phyloP scores from a whole-genome alignment of 2,888 invertebrate genomes.

The Melinaea marsaeus region DNA sequence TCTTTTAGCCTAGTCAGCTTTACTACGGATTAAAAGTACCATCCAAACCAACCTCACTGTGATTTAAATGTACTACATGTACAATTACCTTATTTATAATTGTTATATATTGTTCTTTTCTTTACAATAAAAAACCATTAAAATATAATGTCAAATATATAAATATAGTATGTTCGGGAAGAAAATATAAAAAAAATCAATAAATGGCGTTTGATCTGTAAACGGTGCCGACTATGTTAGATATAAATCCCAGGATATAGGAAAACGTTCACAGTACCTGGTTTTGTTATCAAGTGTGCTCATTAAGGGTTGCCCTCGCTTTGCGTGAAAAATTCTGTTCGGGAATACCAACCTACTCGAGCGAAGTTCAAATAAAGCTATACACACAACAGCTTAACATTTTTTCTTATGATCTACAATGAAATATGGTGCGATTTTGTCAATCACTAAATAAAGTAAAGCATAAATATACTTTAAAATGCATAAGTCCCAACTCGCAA shows the following conservation, averaged over 20 bases:
- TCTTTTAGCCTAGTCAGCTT: conserved; percentile 17
- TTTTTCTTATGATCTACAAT: conserved; percentile 3
- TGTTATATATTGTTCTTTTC: no score
- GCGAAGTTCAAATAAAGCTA: conserved; percentile 35
- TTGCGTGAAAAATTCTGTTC: conserved; percentile 38
- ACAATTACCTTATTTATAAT: no score
- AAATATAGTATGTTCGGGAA: no score
- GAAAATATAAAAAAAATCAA: no score
- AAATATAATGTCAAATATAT: no score
- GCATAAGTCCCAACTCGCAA: no score
- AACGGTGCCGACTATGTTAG: not conserved
- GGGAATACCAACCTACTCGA: conserved; percentile 34
- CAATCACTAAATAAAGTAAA: no score
- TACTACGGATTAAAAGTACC: not conserved
- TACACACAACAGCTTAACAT: conserved; percentile 33
- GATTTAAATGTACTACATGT: not conserved
- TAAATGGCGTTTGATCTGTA: no score
- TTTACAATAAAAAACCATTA: no score
- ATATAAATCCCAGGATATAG: conserved; percentile 19
- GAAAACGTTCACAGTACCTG: conserved; percentile 39
- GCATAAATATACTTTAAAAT: no score
- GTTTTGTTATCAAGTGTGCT: conserved; percentile 52
- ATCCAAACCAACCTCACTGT: not conserved
- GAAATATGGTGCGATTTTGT: no score
- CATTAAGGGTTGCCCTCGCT: conserved; percentile 45